Evolutionary conservation across 2,888 invertebrate species (phyloP).

Genomic region (Rhaphigaster nebulosa): DNA sequence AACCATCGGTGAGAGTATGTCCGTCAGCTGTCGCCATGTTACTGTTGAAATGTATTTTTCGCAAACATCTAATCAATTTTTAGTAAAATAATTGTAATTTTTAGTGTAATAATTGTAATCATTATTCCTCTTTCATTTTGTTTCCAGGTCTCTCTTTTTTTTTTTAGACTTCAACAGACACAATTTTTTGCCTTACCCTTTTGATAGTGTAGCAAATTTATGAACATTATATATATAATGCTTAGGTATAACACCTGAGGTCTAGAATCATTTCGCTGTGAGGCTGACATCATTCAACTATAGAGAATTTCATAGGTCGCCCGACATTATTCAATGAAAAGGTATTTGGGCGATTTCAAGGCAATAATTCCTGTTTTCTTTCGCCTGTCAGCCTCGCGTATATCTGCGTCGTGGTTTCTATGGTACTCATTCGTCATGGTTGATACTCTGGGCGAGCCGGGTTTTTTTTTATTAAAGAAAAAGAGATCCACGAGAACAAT

Average conservation of each 20-base stretch:
- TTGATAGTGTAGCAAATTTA: neutral
- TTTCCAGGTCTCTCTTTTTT: neutral
- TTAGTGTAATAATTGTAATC: too few relatives aligned
- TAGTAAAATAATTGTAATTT: too few relatives aligned
- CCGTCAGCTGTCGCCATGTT: too few relatives aligned
- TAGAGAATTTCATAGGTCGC: neutral
- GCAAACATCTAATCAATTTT: too few relatives aligned
- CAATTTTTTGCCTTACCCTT: neutral
- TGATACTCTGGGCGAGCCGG: neutral
- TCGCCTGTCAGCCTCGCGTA: constrained; percentile 24
- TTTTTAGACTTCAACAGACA: neutral
- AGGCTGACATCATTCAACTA: neutral
- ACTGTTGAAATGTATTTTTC: too few relatives aligned
- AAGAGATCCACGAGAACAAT: neutral
- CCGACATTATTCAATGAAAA: constrained; percentile 33
- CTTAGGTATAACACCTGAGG: neutral
- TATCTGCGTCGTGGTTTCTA: neutral
- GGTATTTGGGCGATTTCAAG: constrained; percentile 8
- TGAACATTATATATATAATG: neutral
- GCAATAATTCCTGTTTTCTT: constrained; percentile 3
- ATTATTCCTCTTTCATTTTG: too few relatives aligned
- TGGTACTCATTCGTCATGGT: neutral
- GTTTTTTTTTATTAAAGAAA: neutral
- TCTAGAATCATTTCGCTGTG: neutral
- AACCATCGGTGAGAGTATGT: too few relatives aligned